Conservation (phyloP, 2,888 invertebrate species). For the Patella caerulea region DNA sequence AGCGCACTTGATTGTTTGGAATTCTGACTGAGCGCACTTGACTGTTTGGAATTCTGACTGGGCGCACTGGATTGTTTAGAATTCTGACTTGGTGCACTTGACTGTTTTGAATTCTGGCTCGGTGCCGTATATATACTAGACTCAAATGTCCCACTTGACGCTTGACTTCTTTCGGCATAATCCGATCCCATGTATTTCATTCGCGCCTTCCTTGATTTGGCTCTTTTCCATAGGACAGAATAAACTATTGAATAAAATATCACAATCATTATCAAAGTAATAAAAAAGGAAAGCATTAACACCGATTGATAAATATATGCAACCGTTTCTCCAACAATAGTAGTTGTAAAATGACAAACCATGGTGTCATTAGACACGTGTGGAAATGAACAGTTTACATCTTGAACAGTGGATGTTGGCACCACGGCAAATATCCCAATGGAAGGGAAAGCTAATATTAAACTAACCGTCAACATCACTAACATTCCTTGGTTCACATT, state of each 20-base stretch:
- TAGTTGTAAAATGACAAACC: slow-evolving; percentile 57
- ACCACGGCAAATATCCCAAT: slow-evolving; percentile 54
- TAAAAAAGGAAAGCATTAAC: slow-evolving; percentile 43
- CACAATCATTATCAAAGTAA: slow-evolving; percentile 43
- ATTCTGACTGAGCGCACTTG: no score
- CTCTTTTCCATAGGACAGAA: slow-evolving; percentile 49
- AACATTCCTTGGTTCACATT: slow-evolving; percentile 45
- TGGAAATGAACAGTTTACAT: slow-evolving; percentile 44
- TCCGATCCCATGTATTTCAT: neutral
- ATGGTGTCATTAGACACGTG: slow-evolving; percentile 33
- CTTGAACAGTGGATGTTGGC: slow-evolving; percentile 36
- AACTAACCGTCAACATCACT: slow-evolving; percentile 40
- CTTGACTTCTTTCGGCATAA: neutral
- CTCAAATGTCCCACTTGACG: neutral
- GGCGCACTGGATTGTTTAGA: no score
- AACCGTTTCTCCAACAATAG: slow-evolving; percentile 39
- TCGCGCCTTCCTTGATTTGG: slow-evolving; percentile 23
- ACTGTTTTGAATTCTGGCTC: no score
- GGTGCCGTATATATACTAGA: neutral
- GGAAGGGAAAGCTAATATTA: slow-evolving; percentile 44
- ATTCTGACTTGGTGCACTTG: no score
- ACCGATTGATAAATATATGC: slow-evolving; percentile 45
- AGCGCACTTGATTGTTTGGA: no score
- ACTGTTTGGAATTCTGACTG: no score
- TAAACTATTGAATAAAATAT: slow-evolving; percentile 54